phyloP scores from a whole-genome alignment of 2,797 vertebrate genomes.

The Neolamprologus multifasciatus region DNA sequence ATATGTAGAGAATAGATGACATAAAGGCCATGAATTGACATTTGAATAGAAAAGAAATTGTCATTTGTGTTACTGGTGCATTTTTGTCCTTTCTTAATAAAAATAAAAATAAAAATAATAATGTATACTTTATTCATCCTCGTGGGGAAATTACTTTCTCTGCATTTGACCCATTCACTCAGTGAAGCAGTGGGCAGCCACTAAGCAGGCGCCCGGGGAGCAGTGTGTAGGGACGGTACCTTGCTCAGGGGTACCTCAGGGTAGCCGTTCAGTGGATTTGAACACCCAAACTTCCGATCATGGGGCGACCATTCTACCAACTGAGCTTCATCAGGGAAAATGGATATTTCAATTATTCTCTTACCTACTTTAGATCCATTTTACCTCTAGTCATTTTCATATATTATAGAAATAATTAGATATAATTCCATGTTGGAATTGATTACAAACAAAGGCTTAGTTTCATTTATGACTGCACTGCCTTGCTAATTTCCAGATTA shows the following conservation, averaged over 20 bases:
- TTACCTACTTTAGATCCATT: neutral
- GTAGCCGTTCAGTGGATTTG: neutral
- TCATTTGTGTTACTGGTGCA: neutral
- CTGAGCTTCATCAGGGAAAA: neutral
- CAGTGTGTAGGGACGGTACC: neutral
- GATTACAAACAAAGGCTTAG: neutral
- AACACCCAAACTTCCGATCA: neutral
- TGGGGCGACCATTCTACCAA: neutral
- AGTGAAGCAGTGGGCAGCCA: neutral
- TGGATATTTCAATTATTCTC: neutral
- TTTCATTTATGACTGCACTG: neutral
- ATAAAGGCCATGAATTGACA: neutral
- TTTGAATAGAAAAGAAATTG: neutral
- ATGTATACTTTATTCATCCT: neutral
- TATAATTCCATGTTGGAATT: neutral
- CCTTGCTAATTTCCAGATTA: neutral
- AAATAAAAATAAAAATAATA: neutral
- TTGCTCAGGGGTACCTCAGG: neutral
- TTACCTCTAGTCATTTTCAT: neutral
- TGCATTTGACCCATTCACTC: neutral
- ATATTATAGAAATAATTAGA: neutral
- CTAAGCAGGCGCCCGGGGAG: fast-evolving
- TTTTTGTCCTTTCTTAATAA: neutral
- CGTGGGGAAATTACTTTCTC: neutral
- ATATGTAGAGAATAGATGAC: neutral